phyloP scores from a whole-genome alignment of 2,797 vertebrate species.

The Bucorvus abyssinicus region DNA sequence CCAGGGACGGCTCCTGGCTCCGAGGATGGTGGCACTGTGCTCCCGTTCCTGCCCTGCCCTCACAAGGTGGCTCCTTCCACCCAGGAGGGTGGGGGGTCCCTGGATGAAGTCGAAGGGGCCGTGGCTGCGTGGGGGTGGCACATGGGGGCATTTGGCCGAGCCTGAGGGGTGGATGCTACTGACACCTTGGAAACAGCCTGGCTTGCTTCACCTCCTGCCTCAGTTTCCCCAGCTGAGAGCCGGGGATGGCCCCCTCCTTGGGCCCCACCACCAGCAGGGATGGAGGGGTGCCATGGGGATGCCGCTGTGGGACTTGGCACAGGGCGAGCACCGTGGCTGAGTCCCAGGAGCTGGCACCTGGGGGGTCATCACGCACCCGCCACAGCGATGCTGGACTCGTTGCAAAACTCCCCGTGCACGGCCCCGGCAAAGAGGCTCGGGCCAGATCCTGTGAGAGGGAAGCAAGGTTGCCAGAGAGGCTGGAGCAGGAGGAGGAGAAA shows the following conservation, averaged over 20 bases:
- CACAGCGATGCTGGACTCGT: fast-evolving
- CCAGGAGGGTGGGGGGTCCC: fast-evolving
- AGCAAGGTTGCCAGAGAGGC: neutral
- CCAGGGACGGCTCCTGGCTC: neutral
- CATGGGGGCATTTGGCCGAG: fast-evolving
- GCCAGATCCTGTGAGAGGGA: neutral
- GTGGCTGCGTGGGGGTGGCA: neutral
- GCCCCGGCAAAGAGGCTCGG: fast-evolving
- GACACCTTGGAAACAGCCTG: neutral
- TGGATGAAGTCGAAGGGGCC: fast-evolving
- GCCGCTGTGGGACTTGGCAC: neutral
- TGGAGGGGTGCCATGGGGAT: neutral
- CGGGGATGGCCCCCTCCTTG: fast-evolving
- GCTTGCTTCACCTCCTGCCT: neutral
- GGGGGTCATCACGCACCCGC: fast-evolving
- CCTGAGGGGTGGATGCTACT: fast-evolving
- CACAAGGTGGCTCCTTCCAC: fast-evolving
- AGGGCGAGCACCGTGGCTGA: fast-evolving
- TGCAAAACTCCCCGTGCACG: fast-evolving
- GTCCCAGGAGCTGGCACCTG: neutral
- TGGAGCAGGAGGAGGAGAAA: neutral
- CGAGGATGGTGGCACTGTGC: neutral
- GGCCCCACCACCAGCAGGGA: fast-evolving
- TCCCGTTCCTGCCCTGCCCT: neutral
- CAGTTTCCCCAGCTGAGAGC: neutral